Evolutionary conservation across 2,797 vertebrate genomes (phyloP).

Genomic region (Ataeniobius toweri): DNA sequence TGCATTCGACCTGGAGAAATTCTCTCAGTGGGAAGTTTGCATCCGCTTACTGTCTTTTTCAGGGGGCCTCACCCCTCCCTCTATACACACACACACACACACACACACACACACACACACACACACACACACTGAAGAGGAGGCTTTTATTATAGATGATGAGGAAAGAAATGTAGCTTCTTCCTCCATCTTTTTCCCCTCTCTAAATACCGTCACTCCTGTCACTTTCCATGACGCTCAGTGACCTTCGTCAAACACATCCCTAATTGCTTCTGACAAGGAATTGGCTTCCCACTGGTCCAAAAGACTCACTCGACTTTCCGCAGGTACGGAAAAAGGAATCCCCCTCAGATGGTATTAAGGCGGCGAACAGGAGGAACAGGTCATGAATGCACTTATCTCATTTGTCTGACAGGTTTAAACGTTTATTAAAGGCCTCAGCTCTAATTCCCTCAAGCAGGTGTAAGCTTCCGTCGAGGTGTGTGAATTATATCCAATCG

Average conservation of each 20-base stretch:
- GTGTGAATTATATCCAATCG: constrained; percentile 80
- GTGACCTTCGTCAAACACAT: constrained; percentile 84
- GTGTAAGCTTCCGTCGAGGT: constrained; percentile 84
- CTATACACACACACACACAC: constrained; percentile 37
- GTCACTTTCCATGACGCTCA: constrained; percentile 81
- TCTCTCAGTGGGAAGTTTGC: constrained; percentile 99
- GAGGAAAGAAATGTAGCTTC: constrained; percentile 39
- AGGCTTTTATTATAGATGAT: constrained; percentile 64
- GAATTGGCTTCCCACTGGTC: constrained; percentile 59
- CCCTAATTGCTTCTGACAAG: constrained; percentile 85
- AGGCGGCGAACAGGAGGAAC: constrained; percentile 71
- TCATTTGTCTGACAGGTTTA: constrained; percentile 84
- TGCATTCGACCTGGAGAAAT: constrained; percentile 99
- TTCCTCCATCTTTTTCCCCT: constrained; percentile 52
- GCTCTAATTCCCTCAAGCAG: constrained; percentile 84
- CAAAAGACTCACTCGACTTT: constrained; percentile 20
- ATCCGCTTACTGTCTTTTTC: constrained; percentile 97
- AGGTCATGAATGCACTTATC: constrained; percentile 79
- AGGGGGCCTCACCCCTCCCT: constrained; percentile 48
- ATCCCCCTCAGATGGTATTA: constrained; percentile 76
- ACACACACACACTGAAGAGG: constrained; percentile 42
- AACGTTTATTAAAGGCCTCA: constrained; percentile 81
- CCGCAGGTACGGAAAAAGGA: constrained; percentile 67
- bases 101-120: constrained; percentile 20
- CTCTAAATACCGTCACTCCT: constrained; percentile 82